phyloP scores from a whole-genome alignment of 2,888 invertebrate species.

The Strigamia crassipes region DNA sequence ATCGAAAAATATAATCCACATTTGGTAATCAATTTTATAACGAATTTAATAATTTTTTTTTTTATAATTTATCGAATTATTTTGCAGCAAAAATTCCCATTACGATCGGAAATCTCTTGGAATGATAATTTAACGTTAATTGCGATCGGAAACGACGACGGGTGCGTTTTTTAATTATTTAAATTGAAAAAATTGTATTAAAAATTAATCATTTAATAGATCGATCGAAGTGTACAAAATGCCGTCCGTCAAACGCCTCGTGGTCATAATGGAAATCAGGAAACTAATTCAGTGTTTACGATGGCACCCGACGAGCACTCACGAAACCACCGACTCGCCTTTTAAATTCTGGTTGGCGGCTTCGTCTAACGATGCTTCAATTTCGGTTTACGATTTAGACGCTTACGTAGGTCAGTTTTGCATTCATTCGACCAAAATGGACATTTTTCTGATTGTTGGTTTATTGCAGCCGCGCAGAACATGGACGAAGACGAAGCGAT shows the following conservation, averaged over 20 bases:
- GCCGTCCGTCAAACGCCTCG: slow-evolving; percentile 56
- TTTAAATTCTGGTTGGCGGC: slow-evolving; percentile 69
- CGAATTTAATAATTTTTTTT: neutral
- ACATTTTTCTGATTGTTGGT: too few relatives aligned
- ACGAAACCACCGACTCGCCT: slow-evolving; percentile 62
- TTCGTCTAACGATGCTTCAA: slow-evolving; percentile 63
- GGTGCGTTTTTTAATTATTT: slow-evolving; percentile 60
- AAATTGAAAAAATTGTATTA: neutral
- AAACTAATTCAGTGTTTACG: slow-evolving; percentile 69
- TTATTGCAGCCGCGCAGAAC: neutral
- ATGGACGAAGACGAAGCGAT: neutral
- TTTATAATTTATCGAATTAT: neutral
- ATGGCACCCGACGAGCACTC: slow-evolving; percentile 75
- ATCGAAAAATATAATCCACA: slow-evolving; percentile 52
- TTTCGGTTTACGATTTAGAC: slow-evolving; percentile 62
- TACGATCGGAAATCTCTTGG: slow-evolving; percentile 66
- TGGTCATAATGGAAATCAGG: slow-evolving; percentile 63
- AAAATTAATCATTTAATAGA: slow-evolving; percentile 53
- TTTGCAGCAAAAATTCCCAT: slow-evolving; percentile 52
- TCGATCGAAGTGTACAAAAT: slow-evolving; percentile 58
- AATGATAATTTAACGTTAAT: slow-evolving; percentile 66
- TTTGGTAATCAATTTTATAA: slow-evolving; percentile 48
- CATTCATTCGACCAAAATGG: too few relatives aligned
- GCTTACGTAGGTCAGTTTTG: slow-evolving; percentile 46
- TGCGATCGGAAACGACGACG: slow-evolving; percentile 68